Evolutionary conservation across 2,888 invertebrate species (phyloP).

Genomic region (Hypsopygia costalis): DNA sequence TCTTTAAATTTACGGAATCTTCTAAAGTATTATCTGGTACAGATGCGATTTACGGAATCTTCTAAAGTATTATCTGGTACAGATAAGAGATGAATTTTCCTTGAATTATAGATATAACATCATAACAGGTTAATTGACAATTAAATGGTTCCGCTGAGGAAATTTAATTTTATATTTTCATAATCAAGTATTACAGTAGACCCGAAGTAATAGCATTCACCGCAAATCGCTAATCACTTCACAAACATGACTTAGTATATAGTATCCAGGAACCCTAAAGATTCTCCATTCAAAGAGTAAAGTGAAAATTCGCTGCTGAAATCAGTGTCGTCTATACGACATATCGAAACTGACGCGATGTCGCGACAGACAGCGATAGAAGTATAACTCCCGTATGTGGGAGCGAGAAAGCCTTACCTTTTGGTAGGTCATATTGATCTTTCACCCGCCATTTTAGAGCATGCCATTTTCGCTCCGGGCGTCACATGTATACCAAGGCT

Average conservation of each 20-base stretch:
- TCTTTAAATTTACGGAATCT: no score
- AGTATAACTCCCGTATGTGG: constrained; percentile 26
- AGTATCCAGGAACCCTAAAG: constrained; percentile 40
- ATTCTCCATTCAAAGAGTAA: constrained; percentile 35
- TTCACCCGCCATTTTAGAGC: constrained; percentile 78
- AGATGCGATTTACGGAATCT: no score
- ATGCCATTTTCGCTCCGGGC: constrained; percentile 72
- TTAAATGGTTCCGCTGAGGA: constrained; percentile 40
- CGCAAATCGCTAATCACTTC: constrained; percentile 59
- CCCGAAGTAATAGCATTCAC: constrained; percentile 52
- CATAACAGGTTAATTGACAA: constrained; percentile 30
- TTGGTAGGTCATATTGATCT: constrained; percentile 80
- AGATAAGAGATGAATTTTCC: no score
- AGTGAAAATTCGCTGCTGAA: constrained; percentile 57
- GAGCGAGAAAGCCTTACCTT: constrained; percentile 55
- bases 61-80: no score
- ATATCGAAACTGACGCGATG: constrained; percentile 59
- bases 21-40: no score
- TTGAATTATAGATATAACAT: no score
- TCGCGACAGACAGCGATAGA: constrained; percentile 50
- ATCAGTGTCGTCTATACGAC: constrained; percentile 63
- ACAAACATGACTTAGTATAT: constrained; percentile 45
- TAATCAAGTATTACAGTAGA: constrained; percentile 54
- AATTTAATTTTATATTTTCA: constrained; percentile 56
- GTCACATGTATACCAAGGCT: constrained; percentile 63